A percentile compares a stretch with the other conserved stretches of the same genome.
Evolutionary conservation across 2,888 invertebrate species (phyloP).

Genomic region (Cheiracanthium punctorium): DNA sequence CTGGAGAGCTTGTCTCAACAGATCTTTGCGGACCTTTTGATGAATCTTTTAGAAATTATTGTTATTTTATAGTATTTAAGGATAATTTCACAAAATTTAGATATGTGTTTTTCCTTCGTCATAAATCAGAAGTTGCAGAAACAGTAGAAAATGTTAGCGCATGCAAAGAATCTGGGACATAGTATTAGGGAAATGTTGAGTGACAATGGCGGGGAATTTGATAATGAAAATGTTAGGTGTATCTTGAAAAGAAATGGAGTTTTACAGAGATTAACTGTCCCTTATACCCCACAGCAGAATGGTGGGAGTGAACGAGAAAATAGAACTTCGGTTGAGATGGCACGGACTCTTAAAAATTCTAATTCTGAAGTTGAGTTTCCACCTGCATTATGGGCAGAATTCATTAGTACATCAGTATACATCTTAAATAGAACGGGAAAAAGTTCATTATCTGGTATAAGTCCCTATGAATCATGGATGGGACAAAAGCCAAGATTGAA

Average conservation of each 20-base stretch:
- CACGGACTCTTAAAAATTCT: conserved; percentile 20
- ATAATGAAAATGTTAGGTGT: too few relatives aligned
- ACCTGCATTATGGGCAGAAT: background rate
- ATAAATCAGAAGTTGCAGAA: too few relatives aligned
- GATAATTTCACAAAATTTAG: conserved; percentile 13
- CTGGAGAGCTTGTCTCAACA: background rate
- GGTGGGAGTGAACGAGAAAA: too few relatives aligned
- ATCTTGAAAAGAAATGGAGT: too few relatives aligned
- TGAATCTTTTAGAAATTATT: conserved; percentile 21
- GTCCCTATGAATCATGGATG: conserved; percentile 55
- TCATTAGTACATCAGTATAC: conserved; percentile 9
- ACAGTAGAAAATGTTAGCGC: too few relatives aligned
- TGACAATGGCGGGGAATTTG: too few relatives aligned
- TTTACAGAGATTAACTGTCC: too few relatives aligned
- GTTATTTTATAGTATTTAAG: conserved; percentile 67
- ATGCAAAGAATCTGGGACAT: too few relatives aligned
- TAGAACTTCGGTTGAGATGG: background rate
- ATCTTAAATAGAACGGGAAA: conserved; percentile 25
- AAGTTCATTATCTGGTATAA: background rate
- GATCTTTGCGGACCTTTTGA: conserved; percentile 68
- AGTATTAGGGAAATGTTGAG: too few relatives aligned
- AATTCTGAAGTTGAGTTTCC: background rate
- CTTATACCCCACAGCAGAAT: too few relatives aligned
- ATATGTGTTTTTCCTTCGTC: too few relatives aligned
- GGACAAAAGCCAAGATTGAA: conserved; percentile 56